A percentile compares a stretch with the other conserved stretches of the same genome.
phyloP scores from a whole-genome alignment of 2,888 invertebrate genomes.

The Lasioglossum leucozonium region DNA sequence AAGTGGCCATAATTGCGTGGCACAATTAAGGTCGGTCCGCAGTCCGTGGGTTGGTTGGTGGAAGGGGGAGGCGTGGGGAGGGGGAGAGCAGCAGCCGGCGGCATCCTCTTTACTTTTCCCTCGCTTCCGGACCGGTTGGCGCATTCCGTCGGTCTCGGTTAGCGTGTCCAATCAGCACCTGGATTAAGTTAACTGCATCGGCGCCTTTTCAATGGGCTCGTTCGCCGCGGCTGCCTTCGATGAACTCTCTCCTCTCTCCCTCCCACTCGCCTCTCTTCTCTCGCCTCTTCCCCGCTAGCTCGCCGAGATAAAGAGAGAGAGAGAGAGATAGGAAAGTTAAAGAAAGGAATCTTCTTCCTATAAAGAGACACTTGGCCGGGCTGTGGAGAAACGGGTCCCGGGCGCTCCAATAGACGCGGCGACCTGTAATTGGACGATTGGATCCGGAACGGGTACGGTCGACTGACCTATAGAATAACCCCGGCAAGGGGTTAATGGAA shows the following conservation, averaged over 20 bases:
- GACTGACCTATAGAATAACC: constrained; percentile 48
- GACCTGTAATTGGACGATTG: constrained; percentile 63
- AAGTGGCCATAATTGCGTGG: constrained; percentile 67
- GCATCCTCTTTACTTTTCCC: constrained; percentile 30
- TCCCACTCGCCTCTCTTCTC: not conserved
- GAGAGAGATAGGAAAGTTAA: constrained; percentile 23
- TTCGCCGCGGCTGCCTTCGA: constrained; percentile 57
- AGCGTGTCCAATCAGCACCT: constrained; percentile 64
- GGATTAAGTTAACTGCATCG: constrained; percentile 71
- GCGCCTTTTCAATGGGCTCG: constrained; percentile 63
- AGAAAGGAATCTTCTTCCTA: constrained; percentile 54
- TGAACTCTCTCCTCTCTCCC: constrained; percentile 12
- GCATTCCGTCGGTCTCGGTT: constrained; percentile 35
- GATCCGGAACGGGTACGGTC: constrained; percentile 44
- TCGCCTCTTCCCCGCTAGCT: not conserved
- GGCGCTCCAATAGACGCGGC: constrained; percentile 44
- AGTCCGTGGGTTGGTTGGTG: no score
- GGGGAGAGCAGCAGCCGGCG: not conserved
- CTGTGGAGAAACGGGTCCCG: constrained; percentile 29
- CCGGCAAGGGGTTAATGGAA: constrained; percentile 43
- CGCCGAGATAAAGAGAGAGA: constrained; percentile 25
- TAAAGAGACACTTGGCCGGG: constrained; percentile 59
- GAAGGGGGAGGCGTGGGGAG: no score
- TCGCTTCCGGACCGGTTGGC: constrained; percentile 29
- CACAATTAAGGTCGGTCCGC: constrained; percentile 56